These are phyloP conservation scores for Siderastrea siderea DNA, from an alignment of 92 coral and sea anemone species.

Conservation along the genomic window DNA sequence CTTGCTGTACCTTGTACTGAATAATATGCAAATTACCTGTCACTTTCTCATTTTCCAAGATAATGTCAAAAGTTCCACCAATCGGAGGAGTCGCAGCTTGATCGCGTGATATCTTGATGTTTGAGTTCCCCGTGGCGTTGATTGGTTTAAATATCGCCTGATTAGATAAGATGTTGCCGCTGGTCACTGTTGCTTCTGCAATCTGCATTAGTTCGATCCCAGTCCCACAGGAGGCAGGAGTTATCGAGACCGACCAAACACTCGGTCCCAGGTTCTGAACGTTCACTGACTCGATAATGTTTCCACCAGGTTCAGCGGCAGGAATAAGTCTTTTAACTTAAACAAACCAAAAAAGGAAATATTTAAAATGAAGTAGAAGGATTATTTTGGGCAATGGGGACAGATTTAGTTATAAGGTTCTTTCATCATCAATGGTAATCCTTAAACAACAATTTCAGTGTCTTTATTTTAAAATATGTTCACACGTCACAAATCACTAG, in stretches of 20 bases:
- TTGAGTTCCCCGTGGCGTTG: constrained; percentile 52
- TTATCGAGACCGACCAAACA: constrained; percentile 70
- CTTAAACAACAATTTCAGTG: too few species aligned
- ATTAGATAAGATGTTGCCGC: constrained; percentile 55
- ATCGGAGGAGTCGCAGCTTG: constrained; percentile 83
- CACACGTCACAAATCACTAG: too few species aligned
- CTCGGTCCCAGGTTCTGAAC: constrained; percentile 71
- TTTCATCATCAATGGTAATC: too few species aligned
- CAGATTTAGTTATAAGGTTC: too few species aligned
- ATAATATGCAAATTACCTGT: constrained; percentile 59
- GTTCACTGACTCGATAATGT: constrained; percentile 73
- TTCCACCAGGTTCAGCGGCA: constrained; percentile 83
- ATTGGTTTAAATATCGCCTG: constrained; percentile 57
- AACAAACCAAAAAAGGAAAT: neutral
- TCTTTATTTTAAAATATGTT: too few species aligned
- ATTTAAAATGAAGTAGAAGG: neutral
- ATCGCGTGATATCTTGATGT: constrained; percentile 69
- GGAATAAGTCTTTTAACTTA: constrained; percentile 70
- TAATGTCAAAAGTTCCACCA: constrained; percentile 83
- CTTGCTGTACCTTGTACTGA: neutral
- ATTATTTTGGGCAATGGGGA: too few species aligned
- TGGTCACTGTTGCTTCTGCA: constrained; percentile 58
- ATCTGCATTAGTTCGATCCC: constrained; percentile 75
- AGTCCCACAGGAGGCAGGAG: constrained; percentile 84
- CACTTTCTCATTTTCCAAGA: constrained; percentile 54